phyloP scores from a whole-genome alignment of 2,888 invertebrate genomes.

The Leucoma salicis region DNA sequence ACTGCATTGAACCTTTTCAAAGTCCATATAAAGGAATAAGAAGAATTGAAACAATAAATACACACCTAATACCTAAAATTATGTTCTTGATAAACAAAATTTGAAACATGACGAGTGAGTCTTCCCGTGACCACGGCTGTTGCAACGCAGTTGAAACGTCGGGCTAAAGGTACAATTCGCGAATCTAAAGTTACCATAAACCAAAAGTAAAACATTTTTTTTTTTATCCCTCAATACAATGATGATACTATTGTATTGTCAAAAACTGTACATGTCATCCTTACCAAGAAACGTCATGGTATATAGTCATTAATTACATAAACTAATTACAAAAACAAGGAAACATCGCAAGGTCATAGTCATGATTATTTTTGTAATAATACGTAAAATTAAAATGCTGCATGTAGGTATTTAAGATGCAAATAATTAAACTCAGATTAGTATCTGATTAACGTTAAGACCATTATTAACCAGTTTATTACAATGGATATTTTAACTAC shows the following conservation, averaged over 20 bases:
- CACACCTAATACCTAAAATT: too few species aligned
- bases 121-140: too few species aligned
- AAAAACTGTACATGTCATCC: constrained; percentile 25
- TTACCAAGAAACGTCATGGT: constrained; percentile 21
- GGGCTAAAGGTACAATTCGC: too few species aligned
- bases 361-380: constrained; percentile 24
- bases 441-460: constrained; percentile 31
- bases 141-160: too few species aligned
- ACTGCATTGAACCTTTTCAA: too few species aligned
- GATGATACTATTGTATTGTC: constrained; percentile 8
- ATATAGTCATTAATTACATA: constrained; percentile 25
- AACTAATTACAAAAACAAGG: constrained; percentile 39
- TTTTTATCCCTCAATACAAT: constrained; percentile 1
- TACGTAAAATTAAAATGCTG: constrained; percentile 14
- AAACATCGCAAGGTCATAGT: constrained; percentile 40
- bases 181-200: too few species aligned
- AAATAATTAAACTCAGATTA: constrained; percentile 22
- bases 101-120: too few species aligned
- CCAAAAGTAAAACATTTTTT: background rate
- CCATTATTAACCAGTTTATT: constrained; percentile 14
- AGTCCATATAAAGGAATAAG: too few species aligned
- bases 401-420: constrained; percentile 13
- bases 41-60: too few species aligned
- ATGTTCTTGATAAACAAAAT: too few species aligned
- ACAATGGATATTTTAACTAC: background rate